phyloP scores from a whole-genome alignment of 2,888 invertebrate genomes.

The Troides aeacus region DNA sequence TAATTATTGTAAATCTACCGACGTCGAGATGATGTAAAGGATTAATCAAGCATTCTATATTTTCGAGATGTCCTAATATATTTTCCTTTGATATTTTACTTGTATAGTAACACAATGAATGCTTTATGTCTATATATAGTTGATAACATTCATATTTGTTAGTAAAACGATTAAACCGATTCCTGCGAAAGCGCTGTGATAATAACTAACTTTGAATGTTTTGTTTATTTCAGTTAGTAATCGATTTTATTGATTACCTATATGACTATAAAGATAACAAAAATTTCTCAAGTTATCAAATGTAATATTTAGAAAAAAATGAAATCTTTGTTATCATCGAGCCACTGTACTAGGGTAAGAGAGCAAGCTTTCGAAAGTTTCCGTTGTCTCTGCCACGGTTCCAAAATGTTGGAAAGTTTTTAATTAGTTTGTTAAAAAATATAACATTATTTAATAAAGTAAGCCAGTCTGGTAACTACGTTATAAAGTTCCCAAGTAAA shows the following conservation, averaged over 20 bases:
- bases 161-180: neutral
- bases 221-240: neutral
- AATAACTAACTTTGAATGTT: neutral
- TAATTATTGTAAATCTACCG: no score
- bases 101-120: neutral
- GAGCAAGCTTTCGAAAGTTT: no score
- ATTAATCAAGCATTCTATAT: neutral
- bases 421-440: no score
- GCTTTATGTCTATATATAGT: neutral
- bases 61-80: neutral
- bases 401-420: no score
- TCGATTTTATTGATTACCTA: neutral
- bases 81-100: neutral
- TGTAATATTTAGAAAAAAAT: no score
- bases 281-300: neutral
- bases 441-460: no score
- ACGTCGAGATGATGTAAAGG: no score
- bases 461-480: no score
- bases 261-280: neutral
- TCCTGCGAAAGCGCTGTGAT: neutral
- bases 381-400: no score
- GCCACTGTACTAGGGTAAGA: no score
- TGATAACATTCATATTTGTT: slow-evolving; percentile 5
- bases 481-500: no score
- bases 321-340: no score